Percentiles rank a stretch among this genome's conserved stretches.
Conservation (phyloP, 2,888 invertebrate genomes). For the Macrophya alboannulata region DNA sequence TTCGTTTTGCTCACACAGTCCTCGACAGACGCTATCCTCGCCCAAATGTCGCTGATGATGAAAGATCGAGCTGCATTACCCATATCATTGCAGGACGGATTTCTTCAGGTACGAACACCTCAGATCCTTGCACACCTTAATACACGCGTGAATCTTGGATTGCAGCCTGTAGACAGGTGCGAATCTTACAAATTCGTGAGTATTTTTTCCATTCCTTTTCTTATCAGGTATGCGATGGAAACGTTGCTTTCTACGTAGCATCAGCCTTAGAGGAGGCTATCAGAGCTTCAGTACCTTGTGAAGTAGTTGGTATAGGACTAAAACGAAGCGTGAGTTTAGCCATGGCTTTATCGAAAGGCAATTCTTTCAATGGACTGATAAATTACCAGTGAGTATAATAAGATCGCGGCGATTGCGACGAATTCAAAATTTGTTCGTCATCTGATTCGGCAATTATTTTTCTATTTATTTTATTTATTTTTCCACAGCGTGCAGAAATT, state of each 20-base stretch:
- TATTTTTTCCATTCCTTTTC: background rate
- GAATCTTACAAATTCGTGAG: background rate
- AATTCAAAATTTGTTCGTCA: background rate
- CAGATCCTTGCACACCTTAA: background rate
- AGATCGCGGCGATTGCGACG: background rate
- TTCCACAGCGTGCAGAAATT: conserved; percentile 69
- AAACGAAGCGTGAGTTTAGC: conserved; percentile 68
- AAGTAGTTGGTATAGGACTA: conserved; percentile 65
- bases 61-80: conserved; percentile 66
- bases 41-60: conserved; percentile 63
- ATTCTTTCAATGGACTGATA: conserved; percentile 68
- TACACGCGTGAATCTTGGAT: background rate
- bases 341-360: conserved; percentile 65
- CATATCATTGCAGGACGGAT: conserved; percentile 62
- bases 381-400: conserved; percentile 66
- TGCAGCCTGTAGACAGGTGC: background rate
- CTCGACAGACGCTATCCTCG: conserved; percentile 61
- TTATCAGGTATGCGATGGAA: conserved; percentile 68
- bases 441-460: background rate
- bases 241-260: conserved; percentile 69
- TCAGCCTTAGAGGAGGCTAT: conserved; percentile 63
- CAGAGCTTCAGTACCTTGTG: conserved; percentile 64
- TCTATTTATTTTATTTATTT: conserved; percentile 33
- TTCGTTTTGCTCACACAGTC: conserved; percentile 55
- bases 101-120: conserved; percentile 65